phyloP scores from a whole-genome alignment of 2,113 vertebrate species.

The Turnix velox region DNA sequence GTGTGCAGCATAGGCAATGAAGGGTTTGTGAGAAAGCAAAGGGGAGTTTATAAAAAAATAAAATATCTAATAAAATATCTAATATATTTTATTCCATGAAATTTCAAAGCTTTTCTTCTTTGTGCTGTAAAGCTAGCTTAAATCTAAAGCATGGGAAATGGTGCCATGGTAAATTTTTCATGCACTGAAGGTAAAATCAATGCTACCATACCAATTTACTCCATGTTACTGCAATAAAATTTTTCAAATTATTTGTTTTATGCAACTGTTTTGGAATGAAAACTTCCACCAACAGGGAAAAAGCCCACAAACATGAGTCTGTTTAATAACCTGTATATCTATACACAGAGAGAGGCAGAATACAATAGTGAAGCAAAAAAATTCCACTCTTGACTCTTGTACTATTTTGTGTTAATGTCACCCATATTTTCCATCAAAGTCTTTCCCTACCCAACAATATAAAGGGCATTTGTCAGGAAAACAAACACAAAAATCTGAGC shows the following conservation, averaged over 20 bases:
- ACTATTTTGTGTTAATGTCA: neutral
- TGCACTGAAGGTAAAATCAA: neutral
- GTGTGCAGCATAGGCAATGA: neutral
- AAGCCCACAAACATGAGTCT: accelerated
- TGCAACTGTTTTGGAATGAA: neutral
- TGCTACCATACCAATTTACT: neutral
- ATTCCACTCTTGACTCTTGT: neutral
- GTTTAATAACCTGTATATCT: neutral
- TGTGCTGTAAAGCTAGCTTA: neutral
- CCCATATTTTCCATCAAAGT: neutral
- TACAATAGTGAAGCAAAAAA: neutral
- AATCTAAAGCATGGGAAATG: neutral
- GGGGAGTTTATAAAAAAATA: neutral
- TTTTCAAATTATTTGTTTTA: neutral
- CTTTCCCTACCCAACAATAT: neutral
- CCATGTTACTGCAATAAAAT: neutral
- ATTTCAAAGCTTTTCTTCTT: neutral
- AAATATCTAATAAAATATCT: neutral
- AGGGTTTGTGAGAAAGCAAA: neutral
- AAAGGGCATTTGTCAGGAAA: neutral
- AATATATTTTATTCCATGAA: neutral
- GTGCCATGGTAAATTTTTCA: neutral
- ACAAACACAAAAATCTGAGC: neutral
- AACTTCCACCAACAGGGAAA: neutral
- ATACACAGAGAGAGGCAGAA: neutral